phyloP scores from a whole-genome alignment of 2,113 vertebrate genomes.

The Microcebus tavaratra region DNA sequence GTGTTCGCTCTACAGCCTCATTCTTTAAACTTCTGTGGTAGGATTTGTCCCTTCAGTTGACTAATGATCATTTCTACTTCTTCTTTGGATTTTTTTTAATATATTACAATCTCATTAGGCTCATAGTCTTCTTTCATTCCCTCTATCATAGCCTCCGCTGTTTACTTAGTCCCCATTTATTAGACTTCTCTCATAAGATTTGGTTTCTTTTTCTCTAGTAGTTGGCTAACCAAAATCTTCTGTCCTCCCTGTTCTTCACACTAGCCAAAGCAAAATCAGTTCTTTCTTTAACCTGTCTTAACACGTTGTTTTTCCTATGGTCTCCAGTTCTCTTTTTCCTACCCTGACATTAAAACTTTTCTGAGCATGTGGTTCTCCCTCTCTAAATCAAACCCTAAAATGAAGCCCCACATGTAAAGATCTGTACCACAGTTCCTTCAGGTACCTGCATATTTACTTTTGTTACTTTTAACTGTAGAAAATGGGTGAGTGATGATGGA shows the following conservation, averaged over 20 bases:
- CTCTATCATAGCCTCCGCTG: neutral
- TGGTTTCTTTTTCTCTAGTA: neutral
- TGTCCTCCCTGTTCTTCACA: neutral
- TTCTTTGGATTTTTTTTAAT: conserved; percentile 17
- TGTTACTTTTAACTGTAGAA: neutral
- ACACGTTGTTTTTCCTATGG: neutral
- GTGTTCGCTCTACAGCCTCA: neutral
- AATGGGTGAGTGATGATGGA: neutral
- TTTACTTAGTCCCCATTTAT: neutral
- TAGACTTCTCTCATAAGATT: neutral
- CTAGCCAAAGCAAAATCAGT: conserved; percentile 16
- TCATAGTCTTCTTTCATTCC: neutral
- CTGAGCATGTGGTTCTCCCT: neutral
- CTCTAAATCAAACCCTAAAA: neutral
- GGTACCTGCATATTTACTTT: conserved; percentile 14
- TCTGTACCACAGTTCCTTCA: conserved; percentile 23
- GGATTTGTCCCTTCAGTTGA: conserved; percentile 19
- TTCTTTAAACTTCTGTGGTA: neutral
- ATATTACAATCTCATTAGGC: neutral
- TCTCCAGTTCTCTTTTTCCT: neutral
- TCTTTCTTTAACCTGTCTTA: neutral
- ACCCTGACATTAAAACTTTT: neutral
- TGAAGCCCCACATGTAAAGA: neutral
- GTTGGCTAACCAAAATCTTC: neutral
- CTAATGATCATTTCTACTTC: neutral